Conservation (phyloP, 2,888 invertebrate species). For the Scrobipalpa costella region DNA sequence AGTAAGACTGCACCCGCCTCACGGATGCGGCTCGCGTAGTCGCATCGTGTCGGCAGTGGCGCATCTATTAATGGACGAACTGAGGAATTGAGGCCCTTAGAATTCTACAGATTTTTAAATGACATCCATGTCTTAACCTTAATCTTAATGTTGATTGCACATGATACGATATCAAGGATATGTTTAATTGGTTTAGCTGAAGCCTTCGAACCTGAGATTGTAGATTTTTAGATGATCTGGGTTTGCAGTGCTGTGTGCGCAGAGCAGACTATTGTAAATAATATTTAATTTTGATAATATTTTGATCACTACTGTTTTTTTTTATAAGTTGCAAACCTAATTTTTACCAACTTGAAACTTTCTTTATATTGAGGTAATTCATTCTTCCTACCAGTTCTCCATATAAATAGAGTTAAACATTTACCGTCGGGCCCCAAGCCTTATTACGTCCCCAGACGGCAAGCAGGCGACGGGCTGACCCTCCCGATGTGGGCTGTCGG, state of each 20-base stretch:
- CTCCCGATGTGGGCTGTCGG: conserved; percentile 10
- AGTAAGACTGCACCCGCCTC: background rate
- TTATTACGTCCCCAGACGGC: conserved; percentile 2
- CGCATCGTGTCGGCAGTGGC: background rate
- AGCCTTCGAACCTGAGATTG: background rate
- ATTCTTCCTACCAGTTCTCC: no score
- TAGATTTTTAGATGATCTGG: no score
- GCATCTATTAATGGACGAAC: conserved; percentile 11
- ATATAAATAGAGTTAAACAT: background rate
- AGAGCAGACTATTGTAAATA: no score
- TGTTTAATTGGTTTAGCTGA: background rate
- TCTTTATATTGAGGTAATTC: no score
- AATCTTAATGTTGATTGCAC: no score
- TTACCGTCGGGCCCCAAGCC: background rate
- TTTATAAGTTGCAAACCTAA: no score
- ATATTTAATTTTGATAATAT: no score
- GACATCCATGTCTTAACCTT: no score
- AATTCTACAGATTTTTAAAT: background rate
- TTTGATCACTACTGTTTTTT: no score
- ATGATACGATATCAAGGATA: no score
- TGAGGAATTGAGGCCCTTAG: background rate
- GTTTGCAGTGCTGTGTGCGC: no score
- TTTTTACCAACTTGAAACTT: no score
- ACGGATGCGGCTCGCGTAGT: background rate
- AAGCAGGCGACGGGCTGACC: conserved; percentile 6